Evolutionary conservation across 2,888 invertebrate species (phyloP).

Genomic region (Acleris holmiana): DNA sequence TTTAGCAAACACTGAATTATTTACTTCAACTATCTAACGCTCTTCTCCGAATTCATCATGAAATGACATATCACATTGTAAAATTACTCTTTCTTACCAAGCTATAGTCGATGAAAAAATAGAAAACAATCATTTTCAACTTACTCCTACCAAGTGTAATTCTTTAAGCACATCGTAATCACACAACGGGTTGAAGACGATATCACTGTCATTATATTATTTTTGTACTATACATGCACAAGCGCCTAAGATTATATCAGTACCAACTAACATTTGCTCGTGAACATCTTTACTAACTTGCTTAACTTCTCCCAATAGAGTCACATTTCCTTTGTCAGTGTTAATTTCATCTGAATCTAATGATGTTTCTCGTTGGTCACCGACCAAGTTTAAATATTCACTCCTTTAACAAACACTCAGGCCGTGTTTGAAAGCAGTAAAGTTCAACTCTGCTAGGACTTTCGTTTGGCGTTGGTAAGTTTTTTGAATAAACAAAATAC

Average conservation of each 20-base stretch:
- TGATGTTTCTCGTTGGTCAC: slow-evolving; percentile 12
- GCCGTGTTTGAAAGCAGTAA: not conserved
- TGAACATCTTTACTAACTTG: not conserved
- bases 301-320: slow-evolving; percentile 12
- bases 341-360: slow-evolving; percentile 7
- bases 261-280: slow-evolving; percentile 11
- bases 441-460: slow-evolving; percentile 5
- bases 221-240: slow-evolving; percentile 53
- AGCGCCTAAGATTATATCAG: slow-evolving; percentile 41
- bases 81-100: not conserved
- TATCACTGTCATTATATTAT: slow-evolving; percentile 62
- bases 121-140: slow-evolving; percentile 51
- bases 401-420: not conserved
- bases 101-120: slow-evolving; percentile 25
- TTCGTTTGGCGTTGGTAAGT: not conserved
- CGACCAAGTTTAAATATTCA: slow-evolving; percentile 3
- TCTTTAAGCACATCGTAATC: slow-evolving; percentile 50
- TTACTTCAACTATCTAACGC: too few species aligned
- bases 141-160: slow-evolving; percentile 43
- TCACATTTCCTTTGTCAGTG: slow-evolving; percentile 8
- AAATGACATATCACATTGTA: too few species aligned
- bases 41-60: too few species aligned
- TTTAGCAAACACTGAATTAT: too few species aligned
- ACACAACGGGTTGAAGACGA: slow-evolving; percentile 46
- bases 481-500: slow-evolving; percentile 31